Evolutionary conservation across 2,113 vertebrate species (phyloP).

Genomic region (Rhagologus leucostigma): DNA sequence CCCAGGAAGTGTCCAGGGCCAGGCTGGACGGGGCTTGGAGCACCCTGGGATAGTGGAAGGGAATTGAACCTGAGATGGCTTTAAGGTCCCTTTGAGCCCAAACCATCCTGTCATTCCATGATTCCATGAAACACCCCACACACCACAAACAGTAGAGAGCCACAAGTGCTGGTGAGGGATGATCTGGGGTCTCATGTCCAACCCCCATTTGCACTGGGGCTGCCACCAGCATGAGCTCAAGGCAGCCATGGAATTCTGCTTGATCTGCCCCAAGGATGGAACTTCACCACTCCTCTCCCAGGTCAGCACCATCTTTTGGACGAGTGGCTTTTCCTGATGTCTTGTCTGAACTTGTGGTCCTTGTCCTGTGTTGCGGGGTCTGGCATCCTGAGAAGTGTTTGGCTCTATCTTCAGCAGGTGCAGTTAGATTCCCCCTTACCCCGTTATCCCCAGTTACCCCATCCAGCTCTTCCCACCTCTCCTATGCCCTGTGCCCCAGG

Average conservation of each 20-base stretch:
- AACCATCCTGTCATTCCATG: neutral
- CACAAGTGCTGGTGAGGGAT: neutral
- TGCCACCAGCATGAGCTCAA: neutral
- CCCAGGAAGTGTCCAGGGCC: neutral
- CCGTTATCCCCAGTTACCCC: neutral
- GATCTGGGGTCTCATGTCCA: neutral
- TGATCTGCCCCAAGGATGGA: neutral
- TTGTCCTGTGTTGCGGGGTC: neutral
- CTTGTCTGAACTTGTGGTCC: neutral
- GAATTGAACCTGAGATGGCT: neutral
- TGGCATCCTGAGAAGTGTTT: neutral
- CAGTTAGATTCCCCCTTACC: neutral
- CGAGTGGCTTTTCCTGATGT: neutral
- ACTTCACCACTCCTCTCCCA: neutral
- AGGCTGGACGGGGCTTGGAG: accelerated
- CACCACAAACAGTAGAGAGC: accelerated
- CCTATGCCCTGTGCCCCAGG: neutral
- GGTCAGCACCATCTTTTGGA: neutral
- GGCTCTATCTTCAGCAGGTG: neutral
- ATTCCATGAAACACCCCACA: neutral
- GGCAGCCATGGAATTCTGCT: neutral
- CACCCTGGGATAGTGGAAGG: accelerated
- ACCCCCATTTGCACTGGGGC: neutral
- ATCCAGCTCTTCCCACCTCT: neutral
- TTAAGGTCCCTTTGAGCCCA: neutral